These are phyloP conservation scores for Spizaetus ornatus DNA, from an alignment of 2,113 vertebrate genomes.

Conservation along the genomic window DNA sequence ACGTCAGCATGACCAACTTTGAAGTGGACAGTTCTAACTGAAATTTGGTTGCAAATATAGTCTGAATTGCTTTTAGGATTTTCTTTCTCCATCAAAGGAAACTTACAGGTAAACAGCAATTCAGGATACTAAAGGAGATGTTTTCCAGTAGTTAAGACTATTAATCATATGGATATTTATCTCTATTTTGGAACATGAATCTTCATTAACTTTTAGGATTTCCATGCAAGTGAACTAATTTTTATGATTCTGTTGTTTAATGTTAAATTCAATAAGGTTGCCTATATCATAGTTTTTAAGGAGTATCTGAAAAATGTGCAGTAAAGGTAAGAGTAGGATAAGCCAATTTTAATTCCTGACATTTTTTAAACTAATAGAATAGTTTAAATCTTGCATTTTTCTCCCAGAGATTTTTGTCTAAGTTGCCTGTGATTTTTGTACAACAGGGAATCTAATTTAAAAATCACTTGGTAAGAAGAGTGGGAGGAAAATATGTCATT, in stretches of 20 bases:
- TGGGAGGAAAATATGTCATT: not conserved
- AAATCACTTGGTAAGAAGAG: not conserved
- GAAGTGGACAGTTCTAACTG: fast-evolving
- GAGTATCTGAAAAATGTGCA: not conserved
- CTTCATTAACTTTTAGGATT: not conserved
- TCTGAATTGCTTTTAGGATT: not conserved
- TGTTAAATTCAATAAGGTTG: not conserved
- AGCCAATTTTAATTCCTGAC: not conserved
- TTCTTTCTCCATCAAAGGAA: not conserved
- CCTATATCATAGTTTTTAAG: not conserved
- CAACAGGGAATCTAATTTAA: not conserved
- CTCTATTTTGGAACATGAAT: not conserved
- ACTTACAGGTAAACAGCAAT: not conserved
- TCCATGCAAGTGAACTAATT: not conserved
- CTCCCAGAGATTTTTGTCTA: not conserved
- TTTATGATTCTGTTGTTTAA: not conserved
- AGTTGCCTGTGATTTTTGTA: not conserved
- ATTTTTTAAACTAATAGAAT: not conserved
- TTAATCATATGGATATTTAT: not conserved
- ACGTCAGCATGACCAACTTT: not conserved
- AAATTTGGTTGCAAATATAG: not conserved
- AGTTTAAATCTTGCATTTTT: not conserved
- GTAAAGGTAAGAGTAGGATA: not conserved
- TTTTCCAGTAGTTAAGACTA: not conserved
- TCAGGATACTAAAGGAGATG: not conserved